Evolutionary conservation across 2,797 vertebrate genomes (phyloP), one percentile per base, ranked within the genome.

Genomic region (Pteropus rufus): DNA sequence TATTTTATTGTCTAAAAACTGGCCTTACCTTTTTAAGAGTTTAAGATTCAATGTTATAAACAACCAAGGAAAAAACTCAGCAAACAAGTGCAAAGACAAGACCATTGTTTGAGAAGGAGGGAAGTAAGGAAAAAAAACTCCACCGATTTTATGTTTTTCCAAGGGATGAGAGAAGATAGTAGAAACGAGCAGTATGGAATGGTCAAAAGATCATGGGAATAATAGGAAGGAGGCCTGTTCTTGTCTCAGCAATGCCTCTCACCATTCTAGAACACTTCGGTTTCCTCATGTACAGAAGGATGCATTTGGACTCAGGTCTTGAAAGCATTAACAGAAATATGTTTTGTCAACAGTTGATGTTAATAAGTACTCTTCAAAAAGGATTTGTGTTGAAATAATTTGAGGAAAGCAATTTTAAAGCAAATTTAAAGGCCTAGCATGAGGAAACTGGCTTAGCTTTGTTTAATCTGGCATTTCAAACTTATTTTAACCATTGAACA

Each of bases 1-100:
- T 87, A 70, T 60, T 94, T 93, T 92, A 19, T 81, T 91, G 23
- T 77, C 58, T 89, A 75, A 84, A 93, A 83, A 29, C 39, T 95
- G 34, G 11, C 44, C 72, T 96, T 93, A 44, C 46, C 81, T 81
- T 93, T 93, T 56, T 62, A 89, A 95, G 65, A 96, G 14, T 58
- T 94, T 93, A 58, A 67, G 44, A 91, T 34, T n/a, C 82, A 96
- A 75, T 52, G 41, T 26, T 34, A 75, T 41, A 80, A 62, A n/a
- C 23, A 91, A 70, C 7, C 69, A 88, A 81, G 52, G 9, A 62
- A 75, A 76, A 77, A 73, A 64, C 7, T 11, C 9, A 73, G 54
- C 16, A 72, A 79, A 77, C n/a, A 64, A n/a, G 8, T 70, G 39
- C 96, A 67, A 89, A 91, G 58, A 70, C 26, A 82, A n/a, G 67